phyloP scores from a whole-genome alignment of 2,888 invertebrate species.

The Amphiduros pacificus region DNA sequence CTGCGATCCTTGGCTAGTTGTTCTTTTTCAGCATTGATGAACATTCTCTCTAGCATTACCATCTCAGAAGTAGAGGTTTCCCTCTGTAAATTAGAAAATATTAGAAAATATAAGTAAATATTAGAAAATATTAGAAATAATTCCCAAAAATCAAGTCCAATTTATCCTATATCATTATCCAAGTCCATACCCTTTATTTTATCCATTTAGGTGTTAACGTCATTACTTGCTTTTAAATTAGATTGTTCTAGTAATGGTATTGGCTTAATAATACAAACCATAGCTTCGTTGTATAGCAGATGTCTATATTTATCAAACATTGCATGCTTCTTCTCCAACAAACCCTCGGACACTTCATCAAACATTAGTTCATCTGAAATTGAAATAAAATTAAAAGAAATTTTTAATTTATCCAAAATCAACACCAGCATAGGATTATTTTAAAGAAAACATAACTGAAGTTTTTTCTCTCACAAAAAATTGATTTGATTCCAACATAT shows the following conservation, averaged over 20 bases:
- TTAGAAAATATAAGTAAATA: neutral
- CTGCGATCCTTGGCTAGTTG: constrained; percentile 62
- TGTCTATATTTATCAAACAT: constrained; percentile 76
- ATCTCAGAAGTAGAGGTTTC: constrained; percentile 75
- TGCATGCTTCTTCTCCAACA: constrained; percentile 71
- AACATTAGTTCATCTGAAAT: constrained; percentile 45
- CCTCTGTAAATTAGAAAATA: constrained; percentile 63
- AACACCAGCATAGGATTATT: neutral
- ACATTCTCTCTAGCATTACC: constrained; percentile 76
- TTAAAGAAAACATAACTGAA: too few relatives aligned
- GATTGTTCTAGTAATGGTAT: too few relatives aligned
- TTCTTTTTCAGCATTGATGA: constrained; percentile 73
- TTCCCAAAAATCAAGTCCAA: neutral
- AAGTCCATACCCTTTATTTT: neutral
- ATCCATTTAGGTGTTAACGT: neutral
- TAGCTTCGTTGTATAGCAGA: constrained; percentile 75
- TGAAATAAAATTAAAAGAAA: neutral
- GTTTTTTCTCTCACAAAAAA: too few relatives aligned
- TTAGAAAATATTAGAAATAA: neutral
- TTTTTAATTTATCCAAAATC: neutral
- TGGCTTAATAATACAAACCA: constrained; percentile 65
- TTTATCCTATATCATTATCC: neutral
- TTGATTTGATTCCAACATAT: too few relatives aligned
- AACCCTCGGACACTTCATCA: constrained; percentile 61
- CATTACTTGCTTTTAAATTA: too few relatives aligned